phyloP scores from a whole-genome alignment of 2,113 vertebrate genomes.

The Myotis yumanensis region DNA sequence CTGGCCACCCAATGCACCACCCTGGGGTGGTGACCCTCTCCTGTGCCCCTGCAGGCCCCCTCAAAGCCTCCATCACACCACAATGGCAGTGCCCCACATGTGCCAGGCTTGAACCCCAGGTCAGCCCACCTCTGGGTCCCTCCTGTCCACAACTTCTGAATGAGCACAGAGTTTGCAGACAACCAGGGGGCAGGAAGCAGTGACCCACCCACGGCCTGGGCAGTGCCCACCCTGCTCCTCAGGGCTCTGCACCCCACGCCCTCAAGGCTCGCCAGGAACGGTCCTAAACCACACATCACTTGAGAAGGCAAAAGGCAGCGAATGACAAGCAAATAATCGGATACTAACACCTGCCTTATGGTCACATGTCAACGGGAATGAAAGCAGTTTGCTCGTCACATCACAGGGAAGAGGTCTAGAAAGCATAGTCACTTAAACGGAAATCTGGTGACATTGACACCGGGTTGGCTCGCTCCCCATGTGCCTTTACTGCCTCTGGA shows the following conservation, averaged over 20 bases:
- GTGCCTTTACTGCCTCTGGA: neutral
- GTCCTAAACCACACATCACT: neutral
- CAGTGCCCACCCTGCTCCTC: accelerated
- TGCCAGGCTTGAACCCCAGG: neutral
- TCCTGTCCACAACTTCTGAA: neutral
- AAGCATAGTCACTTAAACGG: neutral
- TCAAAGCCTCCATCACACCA: neutral
- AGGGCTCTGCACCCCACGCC: accelerated
- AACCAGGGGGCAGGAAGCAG: neutral
- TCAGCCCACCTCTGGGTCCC: neutral
- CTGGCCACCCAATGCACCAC: accelerated
- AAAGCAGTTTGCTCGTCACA: neutral
- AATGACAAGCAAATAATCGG: accelerated
- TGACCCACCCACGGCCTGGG: neutral
- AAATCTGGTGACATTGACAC: accelerated
- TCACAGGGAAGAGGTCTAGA: accelerated
- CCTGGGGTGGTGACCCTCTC: neutral
- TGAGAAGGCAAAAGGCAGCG: neutral
- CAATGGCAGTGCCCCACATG: accelerated
- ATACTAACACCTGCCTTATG: accelerated
- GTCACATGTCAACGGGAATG: accelerated
- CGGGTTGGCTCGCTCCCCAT: accelerated
- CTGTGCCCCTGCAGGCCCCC: neutral
- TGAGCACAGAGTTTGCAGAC: neutral
- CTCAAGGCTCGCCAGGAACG: accelerated